phyloP scores from a whole-genome alignment of 2,113 vertebrate genomes.

The Malurus elegans region DNA sequence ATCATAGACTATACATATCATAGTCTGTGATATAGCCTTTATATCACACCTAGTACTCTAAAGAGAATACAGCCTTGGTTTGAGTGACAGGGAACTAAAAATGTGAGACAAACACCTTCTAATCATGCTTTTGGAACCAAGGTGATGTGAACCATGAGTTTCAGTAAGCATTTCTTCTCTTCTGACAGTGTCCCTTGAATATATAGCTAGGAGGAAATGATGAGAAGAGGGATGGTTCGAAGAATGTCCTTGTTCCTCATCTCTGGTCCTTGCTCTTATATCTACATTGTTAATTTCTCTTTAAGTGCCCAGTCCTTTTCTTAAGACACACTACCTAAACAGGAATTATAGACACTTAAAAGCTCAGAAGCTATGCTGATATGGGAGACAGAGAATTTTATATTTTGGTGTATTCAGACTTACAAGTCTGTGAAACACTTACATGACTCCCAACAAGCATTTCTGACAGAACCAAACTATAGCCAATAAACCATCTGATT shows the following conservation, averaged over 20 bases:
- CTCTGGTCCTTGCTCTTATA: neutral
- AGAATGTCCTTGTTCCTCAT: neutral
- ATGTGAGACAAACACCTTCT: neutral
- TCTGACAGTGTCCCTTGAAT: neutral
- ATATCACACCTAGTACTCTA: neutral
- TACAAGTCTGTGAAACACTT: neutral
- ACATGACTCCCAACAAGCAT: neutral
- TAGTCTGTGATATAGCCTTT: neutral
- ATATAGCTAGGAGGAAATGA: neutral
- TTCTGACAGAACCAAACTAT: neutral
- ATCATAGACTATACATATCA: too few relatives aligned
- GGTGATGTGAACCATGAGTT: neutral
- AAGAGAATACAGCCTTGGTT: neutral
- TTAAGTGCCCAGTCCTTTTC: neutral
- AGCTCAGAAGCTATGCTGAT: neutral
- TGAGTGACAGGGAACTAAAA: neutral
- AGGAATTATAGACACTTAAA: neutral
- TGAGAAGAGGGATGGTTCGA: neutral
- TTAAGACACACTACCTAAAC: neutral
- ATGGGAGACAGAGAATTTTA: neutral
- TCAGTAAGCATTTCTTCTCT: neutral
- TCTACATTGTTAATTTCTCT: neutral
- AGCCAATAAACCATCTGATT: neutral
- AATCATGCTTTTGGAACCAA: neutral
- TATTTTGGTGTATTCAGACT: neutral